phyloP scores from a whole-genome alignment of 2,797 vertebrate genomes.

The Alcedo atthis region DNA sequence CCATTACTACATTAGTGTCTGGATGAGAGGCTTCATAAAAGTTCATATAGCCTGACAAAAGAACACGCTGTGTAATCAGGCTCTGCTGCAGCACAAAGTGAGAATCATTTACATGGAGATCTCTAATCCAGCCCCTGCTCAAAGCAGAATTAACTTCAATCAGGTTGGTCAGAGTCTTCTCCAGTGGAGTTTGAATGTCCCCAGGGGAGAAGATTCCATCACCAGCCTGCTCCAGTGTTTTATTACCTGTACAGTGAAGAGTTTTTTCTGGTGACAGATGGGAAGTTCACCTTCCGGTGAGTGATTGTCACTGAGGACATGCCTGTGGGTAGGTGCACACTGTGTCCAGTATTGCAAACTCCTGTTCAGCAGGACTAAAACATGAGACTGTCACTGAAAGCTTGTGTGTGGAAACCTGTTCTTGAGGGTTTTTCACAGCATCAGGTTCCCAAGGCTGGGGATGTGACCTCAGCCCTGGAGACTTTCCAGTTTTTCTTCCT shows the following conservation, averaged over 20 bases:
- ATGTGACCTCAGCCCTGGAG: neutral
- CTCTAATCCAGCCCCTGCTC: constrained; percentile 7
- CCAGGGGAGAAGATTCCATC: neutral
- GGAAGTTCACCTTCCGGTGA: neutral
- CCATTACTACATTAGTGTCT: neutral
- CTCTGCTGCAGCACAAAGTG: neutral
- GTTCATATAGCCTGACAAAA: neutral
- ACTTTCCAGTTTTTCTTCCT: neutral
- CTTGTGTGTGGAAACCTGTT: neutral
- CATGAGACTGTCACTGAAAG: neutral
- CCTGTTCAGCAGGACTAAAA: neutral
- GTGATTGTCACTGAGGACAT: neutral
- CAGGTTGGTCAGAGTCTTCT: neutral
- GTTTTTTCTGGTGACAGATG: neutral
- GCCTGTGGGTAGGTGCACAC: neutral
- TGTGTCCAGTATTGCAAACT: neutral
- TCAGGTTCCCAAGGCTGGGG: neutral
- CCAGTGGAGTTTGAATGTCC: neutral
- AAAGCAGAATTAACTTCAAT: constrained; percentile 5
- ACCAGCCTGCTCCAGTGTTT: neutral
- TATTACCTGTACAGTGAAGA: neutral
- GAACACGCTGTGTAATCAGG: neutral
- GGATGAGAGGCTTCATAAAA: constrained; percentile 7
- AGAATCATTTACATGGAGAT: neutral
- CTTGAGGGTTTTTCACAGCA: neutral